Evolutionary conservation across 2,888 invertebrate genomes (phyloP), one percentile per base, ranked within the genome.

Genomic region (Campaea margaritaria): DNA sequence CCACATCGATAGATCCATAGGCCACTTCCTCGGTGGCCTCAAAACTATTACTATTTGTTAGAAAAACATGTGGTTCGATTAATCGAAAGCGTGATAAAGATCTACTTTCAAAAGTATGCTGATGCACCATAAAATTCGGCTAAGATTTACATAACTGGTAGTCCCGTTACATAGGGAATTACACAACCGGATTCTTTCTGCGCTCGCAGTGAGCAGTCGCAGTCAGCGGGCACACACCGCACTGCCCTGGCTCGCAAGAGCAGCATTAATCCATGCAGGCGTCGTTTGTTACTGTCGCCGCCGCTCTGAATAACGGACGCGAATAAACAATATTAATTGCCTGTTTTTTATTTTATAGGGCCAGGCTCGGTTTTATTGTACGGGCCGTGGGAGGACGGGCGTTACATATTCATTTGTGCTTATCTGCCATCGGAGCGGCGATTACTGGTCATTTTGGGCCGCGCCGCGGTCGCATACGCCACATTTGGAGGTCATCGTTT

Each of bases 101-200:
- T 84, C 87, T 79, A 85, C 89, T 89, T 89, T 89, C 85, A 81
- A 86, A 88, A 85, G 80, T 78, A 79, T 81, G 78, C 77, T 76
- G 76, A 79, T 82, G 80, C 74, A 76, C 77, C 82, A 83, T 87
- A 83, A 91, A 91, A 89, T 90, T 92, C 89, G 91, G 87, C 86
- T 87, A 74, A 79, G 78, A 91, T 91, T 90, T 90, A 82, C 91
- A 91, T 91, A 91, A 91, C 91, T 89, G 86, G 91, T 89, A 78
- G 87, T 87, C 81, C 91, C 91, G 91, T 91, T 91, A 90, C 79
- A 80, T 84, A 86, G 86, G 85, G 87, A 85, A 89, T 89, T 87
- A 88, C 85, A 86, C 86, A 89, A 90, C 87, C 87, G 86, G 87
- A 82, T 85, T 86, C 74, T 81, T 78, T 73, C 69, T 69, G 74